A percentile compares a stretch with the other conserved stretches of the same genome.
These are phyloP conservation scores for Pterois miles DNA, from an alignment of 2,797 vertebrate species.

Conservation along the genomic window DNA sequence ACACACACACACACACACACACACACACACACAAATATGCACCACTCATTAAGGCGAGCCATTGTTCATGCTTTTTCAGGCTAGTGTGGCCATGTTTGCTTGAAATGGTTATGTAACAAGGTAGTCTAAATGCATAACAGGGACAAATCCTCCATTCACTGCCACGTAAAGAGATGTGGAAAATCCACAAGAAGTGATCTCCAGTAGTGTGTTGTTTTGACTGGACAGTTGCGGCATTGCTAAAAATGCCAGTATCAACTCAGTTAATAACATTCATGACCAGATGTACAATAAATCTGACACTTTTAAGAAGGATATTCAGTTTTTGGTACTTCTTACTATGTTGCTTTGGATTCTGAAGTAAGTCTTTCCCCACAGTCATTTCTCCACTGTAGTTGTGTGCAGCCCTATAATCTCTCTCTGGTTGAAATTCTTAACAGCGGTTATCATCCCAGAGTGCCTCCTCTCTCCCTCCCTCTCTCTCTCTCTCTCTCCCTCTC, in stretches of 20 bases:
- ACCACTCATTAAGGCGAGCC: constrained; percentile 44
- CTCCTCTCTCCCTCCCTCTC: constrained; percentile 15
- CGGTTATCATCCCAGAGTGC: constrained; percentile 51
- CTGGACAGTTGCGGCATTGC: not conserved
- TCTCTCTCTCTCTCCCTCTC: constrained; percentile 18
- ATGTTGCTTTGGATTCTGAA: constrained; percentile 20
- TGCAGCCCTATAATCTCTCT: constrained; percentile 51
- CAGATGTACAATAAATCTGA: constrained; percentile 18
- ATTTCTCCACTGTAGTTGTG: constrained; percentile 38
- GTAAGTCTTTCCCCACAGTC: constrained; percentile 23
- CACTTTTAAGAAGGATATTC: constrained; percentile 27
- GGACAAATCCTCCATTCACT: not conserved
- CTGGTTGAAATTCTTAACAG: constrained; percentile 56
- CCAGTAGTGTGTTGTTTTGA: not conserved
- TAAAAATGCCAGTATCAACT: constrained; percentile 9
- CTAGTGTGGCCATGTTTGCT: constrained; percentile 31
- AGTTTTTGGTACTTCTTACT: constrained; percentile 12
- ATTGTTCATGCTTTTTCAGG: constrained; percentile 33
- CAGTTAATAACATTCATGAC: not conserved
- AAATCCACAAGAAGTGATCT: constrained; percentile 3
- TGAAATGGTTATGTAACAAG: constrained; percentile 36
- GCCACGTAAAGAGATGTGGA: constrained; percentile 5
- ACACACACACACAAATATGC: constrained; percentile 22
- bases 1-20: constrained; percentile 9
- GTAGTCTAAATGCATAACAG: constrained; percentile 24